Base-by-base conservation (phyloP, 2,113 vertebrate species). In the Amblyopsis rosae region DNA sequence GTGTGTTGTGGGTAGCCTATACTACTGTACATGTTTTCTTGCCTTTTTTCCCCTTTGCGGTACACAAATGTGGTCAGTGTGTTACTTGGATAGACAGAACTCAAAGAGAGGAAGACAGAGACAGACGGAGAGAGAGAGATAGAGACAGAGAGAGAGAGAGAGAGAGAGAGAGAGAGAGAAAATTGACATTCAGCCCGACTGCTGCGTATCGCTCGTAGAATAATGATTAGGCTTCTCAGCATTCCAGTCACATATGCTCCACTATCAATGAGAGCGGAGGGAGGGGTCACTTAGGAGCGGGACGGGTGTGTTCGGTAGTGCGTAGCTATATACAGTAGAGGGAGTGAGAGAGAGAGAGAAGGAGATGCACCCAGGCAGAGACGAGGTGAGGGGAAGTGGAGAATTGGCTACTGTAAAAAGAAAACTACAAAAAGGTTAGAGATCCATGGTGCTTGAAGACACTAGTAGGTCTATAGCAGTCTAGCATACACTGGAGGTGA, bases 191-290 rank as follows among this genome's bases (percentile, higher is more conserved):
- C 91, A 82, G 80, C 78, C 80, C 72, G 46, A 89, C 83, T 76
- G 50, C 87, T 83, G 84, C 69, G 77, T 82, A 86, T 80, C 68
- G 87, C 88, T 89, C 57, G 82, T 85, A 79, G 93, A 92, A 93
- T 93, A 93, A 92, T 93, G 91, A 93, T 92, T 82, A 93, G 35
- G 89, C 88, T 90, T 60, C 72, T 93, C 89, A 87, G 91, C 82
- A 93, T 92, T 92, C 91, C 69, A 76, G 87, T 91, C 91, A 91
- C 93, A 92, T 89, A 84, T 81, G 63, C 83, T 82, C 84, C 84
- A 89, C 92, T 92, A 93, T 92, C 91, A 93, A 92, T 91, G 91
- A 89, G 88, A 73, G 77, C 75, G 87, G 70, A 81, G 50, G 15
- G 26, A 45, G 79, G 67, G 72, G 69, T 81, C 61, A 74, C 69